phyloP scores from a whole-genome alignment of 2,113 vertebrate species.

The Cyprinus carpio region DNA sequence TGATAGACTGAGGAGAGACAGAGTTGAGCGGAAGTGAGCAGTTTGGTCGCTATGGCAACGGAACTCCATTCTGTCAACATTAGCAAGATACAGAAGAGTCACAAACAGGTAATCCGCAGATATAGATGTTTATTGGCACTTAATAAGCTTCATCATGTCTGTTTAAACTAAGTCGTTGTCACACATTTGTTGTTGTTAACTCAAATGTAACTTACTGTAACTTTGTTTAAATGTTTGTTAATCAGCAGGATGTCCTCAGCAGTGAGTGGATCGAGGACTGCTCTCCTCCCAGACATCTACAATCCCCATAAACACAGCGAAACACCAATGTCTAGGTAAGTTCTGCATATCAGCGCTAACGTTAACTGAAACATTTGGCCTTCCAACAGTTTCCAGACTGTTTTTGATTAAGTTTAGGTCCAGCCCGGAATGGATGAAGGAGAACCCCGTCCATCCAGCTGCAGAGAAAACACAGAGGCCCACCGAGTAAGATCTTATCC shows the following conservation, averaged over 20 bases:
- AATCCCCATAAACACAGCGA: not conserved
- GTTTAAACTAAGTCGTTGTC: not conserved
- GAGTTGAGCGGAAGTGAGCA: not conserved
- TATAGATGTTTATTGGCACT: too few relatives aligned
- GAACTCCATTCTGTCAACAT: not conserved
- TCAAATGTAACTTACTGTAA: not conserved
- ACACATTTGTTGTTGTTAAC: not conserved
- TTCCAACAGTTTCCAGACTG: not conserved
- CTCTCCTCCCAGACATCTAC: slow-evolving; percentile 11
- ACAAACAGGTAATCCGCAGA: too few relatives aligned
- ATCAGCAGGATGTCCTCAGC: slow-evolving; percentile 19
- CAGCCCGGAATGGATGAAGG: not conserved
- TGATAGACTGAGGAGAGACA: not conserved
- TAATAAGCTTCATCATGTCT: not conserved
- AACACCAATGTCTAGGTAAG: not conserved
- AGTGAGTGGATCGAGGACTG: not conserved
- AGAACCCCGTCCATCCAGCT: not conserved
- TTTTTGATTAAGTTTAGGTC: not conserved
- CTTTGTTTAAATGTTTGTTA: not conserved
- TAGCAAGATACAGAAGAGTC: not conserved
- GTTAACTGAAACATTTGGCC: not conserved
- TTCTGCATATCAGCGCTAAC: not conserved
- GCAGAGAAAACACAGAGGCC: not conserved
- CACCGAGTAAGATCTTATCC: slow-evolving; percentile 24
- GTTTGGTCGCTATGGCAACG: not conserved